Evolutionary conservation across 2,797 vertebrate genomes (phyloP).

Genomic region (Gila robusta): DNA sequence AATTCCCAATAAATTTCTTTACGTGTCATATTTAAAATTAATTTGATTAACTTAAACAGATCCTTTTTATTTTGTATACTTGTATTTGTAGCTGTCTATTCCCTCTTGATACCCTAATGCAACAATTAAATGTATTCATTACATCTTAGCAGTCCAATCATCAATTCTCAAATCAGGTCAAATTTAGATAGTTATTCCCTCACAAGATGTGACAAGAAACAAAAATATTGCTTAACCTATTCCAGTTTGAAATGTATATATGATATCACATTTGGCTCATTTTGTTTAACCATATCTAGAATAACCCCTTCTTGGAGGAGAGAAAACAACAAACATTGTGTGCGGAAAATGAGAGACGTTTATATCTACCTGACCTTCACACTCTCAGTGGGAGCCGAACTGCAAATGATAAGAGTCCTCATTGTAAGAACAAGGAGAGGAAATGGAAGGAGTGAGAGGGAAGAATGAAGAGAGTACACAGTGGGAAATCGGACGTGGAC

Average conservation of each 20-base stretch:
- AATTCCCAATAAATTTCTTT: conserved; percentile 7
- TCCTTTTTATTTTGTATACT: background rate
- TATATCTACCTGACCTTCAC: conserved; percentile 65
- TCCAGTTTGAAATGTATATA: background rate
- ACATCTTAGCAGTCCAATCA: background rate
- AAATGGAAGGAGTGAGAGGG: conserved; percentile 14
- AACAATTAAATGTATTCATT: background rate
- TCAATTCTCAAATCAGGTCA: background rate
- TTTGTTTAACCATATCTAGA: conserved; percentile 20
- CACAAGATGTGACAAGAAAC: background rate
- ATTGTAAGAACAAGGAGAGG: conserved; percentile 41
- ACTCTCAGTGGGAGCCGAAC: conserved; percentile 49
- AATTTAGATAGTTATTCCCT: background rate
- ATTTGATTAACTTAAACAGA: background rate
- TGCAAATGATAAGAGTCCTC: conserved; percentile 45
- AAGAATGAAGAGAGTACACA: conserved; percentile 13
- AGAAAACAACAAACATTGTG: conserved; percentile 4
- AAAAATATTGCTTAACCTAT: background rate
- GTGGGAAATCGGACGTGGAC: conserved; percentile 5
- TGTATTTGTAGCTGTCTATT: background rate
- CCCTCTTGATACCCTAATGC: background rate
- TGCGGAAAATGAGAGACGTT: conserved; percentile 20
- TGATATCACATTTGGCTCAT: background rate
- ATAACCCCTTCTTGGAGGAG: background rate
- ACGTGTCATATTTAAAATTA: background rate